Conservation (phyloP, 2,888 invertebrate genomes). For the Tenthredo mesomela region DNA sequence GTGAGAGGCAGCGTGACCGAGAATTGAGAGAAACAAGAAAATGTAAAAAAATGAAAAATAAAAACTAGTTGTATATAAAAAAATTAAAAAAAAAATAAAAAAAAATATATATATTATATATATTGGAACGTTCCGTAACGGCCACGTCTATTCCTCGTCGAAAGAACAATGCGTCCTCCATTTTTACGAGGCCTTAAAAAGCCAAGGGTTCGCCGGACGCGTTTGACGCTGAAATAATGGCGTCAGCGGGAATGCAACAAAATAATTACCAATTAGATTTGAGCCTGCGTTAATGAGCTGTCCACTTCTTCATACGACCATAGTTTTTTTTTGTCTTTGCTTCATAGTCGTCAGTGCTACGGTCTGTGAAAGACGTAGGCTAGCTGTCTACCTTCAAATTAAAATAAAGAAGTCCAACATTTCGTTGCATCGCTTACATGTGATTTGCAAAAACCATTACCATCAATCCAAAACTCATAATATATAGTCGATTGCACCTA, state of each 20-base stretch:
- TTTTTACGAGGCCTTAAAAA: slow-evolving; percentile 50
- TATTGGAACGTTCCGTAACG: slow-evolving; percentile 37
- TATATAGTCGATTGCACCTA: background rate
- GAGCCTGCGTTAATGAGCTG: slow-evolving; percentile 47
- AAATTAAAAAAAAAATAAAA: background rate
- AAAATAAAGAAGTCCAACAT: background rate
- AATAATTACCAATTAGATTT: slow-evolving; percentile 52
- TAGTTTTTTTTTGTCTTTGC: slow-evolving; percentile 9
- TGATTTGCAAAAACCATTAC: background rate
- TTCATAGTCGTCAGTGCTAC: background rate
- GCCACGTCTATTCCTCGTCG: slow-evolving; percentile 39
- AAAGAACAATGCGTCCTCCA: slow-evolving; percentile 49
- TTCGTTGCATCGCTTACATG: background rate
- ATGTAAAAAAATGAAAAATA: background rate
- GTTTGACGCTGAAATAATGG: slow-evolving; percentile 50
- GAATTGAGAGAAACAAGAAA: slow-evolving; percentile 34
- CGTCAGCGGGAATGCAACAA: slow-evolving; percentile 51
- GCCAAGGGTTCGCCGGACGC: slow-evolving; percentile 32
- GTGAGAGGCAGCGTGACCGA: slow-evolving; percentile 34
- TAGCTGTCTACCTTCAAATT: slow-evolving; percentile 6
- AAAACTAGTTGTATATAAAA: background rate
- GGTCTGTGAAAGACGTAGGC: background rate
- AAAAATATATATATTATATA: slow-evolving; percentile 18
- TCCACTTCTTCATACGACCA: slow-evolving; percentile 36
- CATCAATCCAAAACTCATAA: background rate